Base-by-base conservation (phyloP, 2,888 invertebrate species). In the Microctonus hyperodae region DNA sequence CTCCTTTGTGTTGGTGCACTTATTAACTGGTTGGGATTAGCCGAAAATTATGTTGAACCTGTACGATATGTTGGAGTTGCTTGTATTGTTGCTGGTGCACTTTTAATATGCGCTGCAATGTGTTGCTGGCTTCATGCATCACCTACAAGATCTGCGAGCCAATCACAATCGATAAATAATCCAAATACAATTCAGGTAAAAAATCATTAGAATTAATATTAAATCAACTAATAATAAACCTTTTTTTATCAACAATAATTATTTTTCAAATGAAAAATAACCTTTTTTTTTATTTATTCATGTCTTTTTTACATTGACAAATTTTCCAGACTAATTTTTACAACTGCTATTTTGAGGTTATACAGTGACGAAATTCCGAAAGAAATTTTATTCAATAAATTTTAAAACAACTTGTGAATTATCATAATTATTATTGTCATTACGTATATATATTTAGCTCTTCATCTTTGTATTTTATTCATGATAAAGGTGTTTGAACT, bases 21-120 rank as follows among this genome's bases (percentile, higher is more conserved):
- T 50, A 90, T 91, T 81, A 91, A 91, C 85, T 91, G 91, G 91
- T 85, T 91, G 70, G 91, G 91, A 25, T 85, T 91, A 72, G 91
- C 91, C 0, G 90, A 91, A 79, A 89, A 90, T 82, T 90, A 90
- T 81, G 90, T 90, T 64, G 90, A 91, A 81, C 91, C 91, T 6
- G 89, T 90, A 72, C 86, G 91, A 79, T 91, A 91, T 82, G 88
- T 91, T 73, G 91, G 91, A 71, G 90, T 91, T 67, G 90, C 90
- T 25, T 90, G 91, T 84, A 90, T 91, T 74, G 88, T 91, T n/a
- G 90, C 90, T 20, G 91, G 91, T 35, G 90, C 91, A 1, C 86
- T 91, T 72, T 88, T 91, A 76, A 90, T 91, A 76, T 91, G 90
- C 79, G 88, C 90, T 25, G 91, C 91, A 65, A 91, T 91, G 90